A percentile compares a stretch with the other conserved stretches of the same genome.
Conservation (phyloP, 2,797 vertebrate genomes). For the Sphenopsis melanotis region DNA sequence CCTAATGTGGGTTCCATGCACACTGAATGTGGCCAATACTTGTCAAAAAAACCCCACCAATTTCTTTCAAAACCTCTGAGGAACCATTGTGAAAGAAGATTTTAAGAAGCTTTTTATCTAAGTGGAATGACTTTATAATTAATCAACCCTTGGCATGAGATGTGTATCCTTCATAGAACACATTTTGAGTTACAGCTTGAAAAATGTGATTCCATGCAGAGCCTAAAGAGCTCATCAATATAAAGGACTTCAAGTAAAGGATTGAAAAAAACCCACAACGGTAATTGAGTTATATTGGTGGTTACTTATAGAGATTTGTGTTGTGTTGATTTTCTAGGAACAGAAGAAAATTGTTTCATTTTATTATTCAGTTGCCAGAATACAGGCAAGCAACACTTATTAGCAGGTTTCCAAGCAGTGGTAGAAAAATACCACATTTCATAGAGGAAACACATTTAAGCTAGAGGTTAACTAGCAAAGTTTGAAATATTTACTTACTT, state of each 20-base stretch:
- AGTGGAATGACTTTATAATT: not conserved
- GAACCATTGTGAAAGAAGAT: not conserved
- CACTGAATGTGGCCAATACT: not conserved
- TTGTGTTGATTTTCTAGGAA: not conserved
- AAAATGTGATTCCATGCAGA: not conserved
- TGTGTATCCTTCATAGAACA: not conserved
- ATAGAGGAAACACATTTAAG: not conserved
- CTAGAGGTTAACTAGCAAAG: not conserved
- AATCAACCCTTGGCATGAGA: not conserved
- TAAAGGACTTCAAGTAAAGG: not conserved
- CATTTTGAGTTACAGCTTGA: not conserved
- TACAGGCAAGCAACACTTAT: not conserved
- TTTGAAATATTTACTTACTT: constrained; percentile 35
- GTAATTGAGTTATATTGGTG: not conserved
- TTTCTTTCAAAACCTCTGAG: not conserved
- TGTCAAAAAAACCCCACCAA: not conserved
- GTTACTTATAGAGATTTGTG: not conserved
- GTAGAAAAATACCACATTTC: not conserved
- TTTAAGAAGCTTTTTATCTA: not conserved
- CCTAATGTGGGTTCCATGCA: fast-evolving
- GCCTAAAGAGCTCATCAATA: not conserved
- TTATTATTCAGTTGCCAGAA: not conserved
- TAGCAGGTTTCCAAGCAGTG: not conserved
- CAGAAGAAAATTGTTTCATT: not conserved
- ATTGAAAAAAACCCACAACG: not conserved